phyloP scores from a whole-genome alignment of 2,113 vertebrate species.

The Vireo altiloquus region DNA sequence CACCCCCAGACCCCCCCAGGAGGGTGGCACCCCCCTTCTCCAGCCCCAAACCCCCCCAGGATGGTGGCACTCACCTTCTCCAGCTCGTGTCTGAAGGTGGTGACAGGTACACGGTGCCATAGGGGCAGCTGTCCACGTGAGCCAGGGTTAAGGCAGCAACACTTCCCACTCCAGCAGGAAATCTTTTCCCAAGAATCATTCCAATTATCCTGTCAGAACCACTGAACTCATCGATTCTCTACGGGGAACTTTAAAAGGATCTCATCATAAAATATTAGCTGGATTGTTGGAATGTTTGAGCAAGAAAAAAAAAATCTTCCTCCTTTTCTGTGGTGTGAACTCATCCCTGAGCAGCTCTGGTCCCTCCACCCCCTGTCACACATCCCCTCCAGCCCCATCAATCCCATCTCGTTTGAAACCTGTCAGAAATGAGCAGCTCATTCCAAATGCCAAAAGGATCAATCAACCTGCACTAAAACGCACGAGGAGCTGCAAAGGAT shows the following conservation, averaged over 20 bases:
- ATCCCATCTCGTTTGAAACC: background rate
- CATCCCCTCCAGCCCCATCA: background rate
- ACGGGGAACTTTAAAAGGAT: background rate
- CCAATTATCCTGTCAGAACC: background rate
- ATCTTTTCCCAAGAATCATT: background rate
- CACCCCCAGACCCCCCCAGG: fast-evolving
- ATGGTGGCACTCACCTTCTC: slow-evolving; percentile 84
- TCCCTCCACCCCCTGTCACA: background rate
- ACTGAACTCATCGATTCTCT: background rate
- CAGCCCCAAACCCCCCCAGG: fast-evolving
- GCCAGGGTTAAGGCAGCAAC: slow-evolving; percentile 74
- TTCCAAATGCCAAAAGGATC: background rate
- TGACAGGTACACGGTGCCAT: slow-evolving; percentile 94
- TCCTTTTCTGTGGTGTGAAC: background rate
- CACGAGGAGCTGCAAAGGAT: background rate
- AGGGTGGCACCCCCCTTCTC: slow-evolving; percentile 74
- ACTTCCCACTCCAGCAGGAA: background rate
- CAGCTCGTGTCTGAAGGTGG: slow-evolving; percentile 96
- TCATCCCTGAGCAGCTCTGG: background rate
- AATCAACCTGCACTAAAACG: background rate
- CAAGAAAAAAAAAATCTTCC: background rate
- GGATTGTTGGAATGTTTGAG: background rate
- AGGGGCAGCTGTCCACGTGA: slow-evolving; percentile 97
- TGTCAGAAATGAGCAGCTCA: background rate
- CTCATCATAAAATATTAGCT: background rate